Evolutionary conservation across 2,888 invertebrate species (phyloP).

Genomic region (Drosophila atripex): DNA sequence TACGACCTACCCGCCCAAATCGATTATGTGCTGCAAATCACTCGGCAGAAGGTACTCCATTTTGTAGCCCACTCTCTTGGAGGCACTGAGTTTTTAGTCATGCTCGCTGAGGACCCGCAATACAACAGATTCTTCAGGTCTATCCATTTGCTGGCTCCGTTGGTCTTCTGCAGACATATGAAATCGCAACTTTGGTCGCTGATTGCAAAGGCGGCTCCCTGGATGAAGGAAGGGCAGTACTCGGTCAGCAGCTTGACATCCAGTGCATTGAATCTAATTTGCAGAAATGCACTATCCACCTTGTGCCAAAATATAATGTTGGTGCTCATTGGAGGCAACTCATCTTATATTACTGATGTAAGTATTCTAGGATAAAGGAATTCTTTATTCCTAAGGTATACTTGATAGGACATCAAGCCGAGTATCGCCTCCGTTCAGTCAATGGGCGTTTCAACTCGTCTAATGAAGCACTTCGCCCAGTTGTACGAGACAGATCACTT

Average conservation of each 20-base stretch:
- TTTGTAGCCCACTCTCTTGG: slow-evolving; percentile 75
- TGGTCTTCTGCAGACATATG: slow-evolving; percentile 84
- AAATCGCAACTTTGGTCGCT: slow-evolving; percentile 79
- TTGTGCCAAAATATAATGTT: slow-evolving; percentile 1
- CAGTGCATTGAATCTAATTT: neutral
- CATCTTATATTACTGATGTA: slow-evolving; percentile 2
- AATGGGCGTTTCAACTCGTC: neutral
- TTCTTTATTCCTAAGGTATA: neutral
- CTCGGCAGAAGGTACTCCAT: slow-evolving; percentile 44
- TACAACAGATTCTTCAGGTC: slow-evolving; percentile 62
- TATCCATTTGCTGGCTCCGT: slow-evolving; percentile 63
- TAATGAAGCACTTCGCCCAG: slow-evolving; percentile 7
- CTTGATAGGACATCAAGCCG: neutral
- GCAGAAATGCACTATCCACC: neutral
- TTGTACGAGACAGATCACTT: neutral
- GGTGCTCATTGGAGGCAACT: neutral
- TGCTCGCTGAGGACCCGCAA: slow-evolving; percentile 49
- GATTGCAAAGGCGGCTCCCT: neutral
- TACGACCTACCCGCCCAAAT: slow-evolving; percentile 83
- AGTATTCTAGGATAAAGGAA: neutral
- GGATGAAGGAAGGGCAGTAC: slow-evolving; percentile 5
- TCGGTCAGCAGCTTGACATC: neutral
- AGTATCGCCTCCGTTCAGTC: neutral
- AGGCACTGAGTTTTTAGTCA: slow-evolving; percentile 50
- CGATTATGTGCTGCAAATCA: slow-evolving; percentile 54